Conservation (phyloP, 2,113 vertebrate species). For the Lipotes vexillifer region DNA sequence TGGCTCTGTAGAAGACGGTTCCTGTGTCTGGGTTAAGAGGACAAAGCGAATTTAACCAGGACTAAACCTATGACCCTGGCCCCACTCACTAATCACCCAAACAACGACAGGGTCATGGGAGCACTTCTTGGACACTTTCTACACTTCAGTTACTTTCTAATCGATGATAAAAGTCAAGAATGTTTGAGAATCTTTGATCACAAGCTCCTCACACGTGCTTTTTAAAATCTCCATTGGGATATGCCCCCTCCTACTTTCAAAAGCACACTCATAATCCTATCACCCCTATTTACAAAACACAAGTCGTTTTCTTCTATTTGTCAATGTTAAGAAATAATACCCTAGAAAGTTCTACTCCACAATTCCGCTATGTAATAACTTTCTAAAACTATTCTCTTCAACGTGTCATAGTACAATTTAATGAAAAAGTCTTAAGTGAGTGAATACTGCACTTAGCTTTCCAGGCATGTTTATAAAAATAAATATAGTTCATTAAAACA, state of each 20-base stretch:
- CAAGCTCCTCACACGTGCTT: not conserved
- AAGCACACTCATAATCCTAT: not conserved
- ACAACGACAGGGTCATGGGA: accelerated
- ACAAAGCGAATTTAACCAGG: not conserved
- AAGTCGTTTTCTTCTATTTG: not conserved
- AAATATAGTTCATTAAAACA: conserved; percentile 58
- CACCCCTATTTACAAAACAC: not conserved
- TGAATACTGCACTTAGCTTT: not conserved
- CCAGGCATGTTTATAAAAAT: conserved; percentile 39
- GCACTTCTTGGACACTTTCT: not conserved
- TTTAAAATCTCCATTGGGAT: not conserved
- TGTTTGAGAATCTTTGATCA: not conserved
- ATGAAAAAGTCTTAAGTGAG: not conserved
- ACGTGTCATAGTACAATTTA: not conserved
- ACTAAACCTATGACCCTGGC: not conserved
- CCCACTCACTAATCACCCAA: not conserved
- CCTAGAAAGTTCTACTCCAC: not conserved
- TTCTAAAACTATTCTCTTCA: not conserved
- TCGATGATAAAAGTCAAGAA: not conserved
- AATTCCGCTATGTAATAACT: not conserved
- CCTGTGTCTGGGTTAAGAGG: not conserved
- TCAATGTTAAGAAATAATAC: not conserved
- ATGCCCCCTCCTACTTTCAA: not conserved
- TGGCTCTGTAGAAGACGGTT: not conserved
- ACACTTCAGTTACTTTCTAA: not conserved